Percentiles rank a stretch among this genome's conserved stretches.
phyloP scores from a whole-genome alignment of 2,888 invertebrate genomes.

The Lasiommata megera region DNA sequence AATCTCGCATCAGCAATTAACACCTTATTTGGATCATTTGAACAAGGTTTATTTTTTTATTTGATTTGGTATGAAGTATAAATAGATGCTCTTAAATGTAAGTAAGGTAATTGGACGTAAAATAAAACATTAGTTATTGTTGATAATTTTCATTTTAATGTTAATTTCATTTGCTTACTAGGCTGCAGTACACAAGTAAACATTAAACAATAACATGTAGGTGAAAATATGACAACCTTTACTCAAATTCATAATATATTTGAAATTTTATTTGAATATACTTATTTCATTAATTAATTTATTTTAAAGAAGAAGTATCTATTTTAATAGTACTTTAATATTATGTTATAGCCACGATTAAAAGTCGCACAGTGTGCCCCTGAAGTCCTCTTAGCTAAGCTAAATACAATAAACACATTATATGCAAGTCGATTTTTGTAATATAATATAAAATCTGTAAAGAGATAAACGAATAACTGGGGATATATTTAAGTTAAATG shows the following conservation, averaged over 20 bases:
- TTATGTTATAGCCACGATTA: conserved; percentile 24
- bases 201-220: conserved; percentile 26
- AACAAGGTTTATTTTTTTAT: too few species aligned
- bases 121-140: conserved; percentile 18
- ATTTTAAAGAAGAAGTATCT: neutral
- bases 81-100: neutral
- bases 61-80: neutral
- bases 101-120: neutral
- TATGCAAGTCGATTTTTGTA: conserved; percentile 30
- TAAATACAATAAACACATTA: conserved; percentile 40
- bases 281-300: neutral
- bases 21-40: too few species aligned
- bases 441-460: conserved; percentile 27
- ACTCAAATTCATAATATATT: neutral
- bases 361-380: conserved; percentile 21
- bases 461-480: conserved; percentile 34
- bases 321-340: conserved; percentile 4
- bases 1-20: too few species aligned
- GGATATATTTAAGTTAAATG: conserved; percentile 43
- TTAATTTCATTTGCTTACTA: conserved; percentile 60
- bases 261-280: neutral
- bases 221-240: conserved; percentile 22
- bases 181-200: conserved; percentile 45
- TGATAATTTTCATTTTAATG: conserved; percentile 44
- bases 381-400: conserved; percentile 33